phyloP scores from a whole-genome alignment of 2,797 vertebrate genomes.

The Meda fulgida region DNA sequence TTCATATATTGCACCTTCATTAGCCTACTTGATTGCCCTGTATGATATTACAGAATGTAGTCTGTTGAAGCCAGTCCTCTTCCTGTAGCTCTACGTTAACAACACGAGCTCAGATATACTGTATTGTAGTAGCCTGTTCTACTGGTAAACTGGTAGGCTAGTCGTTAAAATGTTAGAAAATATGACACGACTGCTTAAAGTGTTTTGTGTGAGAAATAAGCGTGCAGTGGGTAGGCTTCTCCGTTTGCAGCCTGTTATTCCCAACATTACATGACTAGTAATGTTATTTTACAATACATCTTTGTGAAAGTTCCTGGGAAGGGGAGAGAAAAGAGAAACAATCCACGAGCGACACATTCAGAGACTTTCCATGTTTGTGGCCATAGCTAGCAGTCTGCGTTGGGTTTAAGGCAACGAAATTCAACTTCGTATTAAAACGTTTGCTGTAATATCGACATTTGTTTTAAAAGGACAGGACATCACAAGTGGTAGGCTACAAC shows the following conservation, averaged over 20 bases:
- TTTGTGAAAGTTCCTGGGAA: conserved; percentile 58
- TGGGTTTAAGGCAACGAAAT: conserved; percentile 79
- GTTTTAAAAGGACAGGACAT: conserved; percentile 60
- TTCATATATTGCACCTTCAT: conserved; percentile 62
- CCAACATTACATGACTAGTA: conserved; percentile 52
- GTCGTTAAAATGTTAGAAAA: conserved; percentile 46
- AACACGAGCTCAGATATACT: conserved; percentile 47
- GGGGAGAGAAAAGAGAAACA: conserved; percentile 53
- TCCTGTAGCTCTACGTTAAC: conserved; percentile 44
- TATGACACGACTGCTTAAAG: conserved; percentile 43
- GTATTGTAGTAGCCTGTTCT: conserved; percentile 22
- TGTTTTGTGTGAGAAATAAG: conserved; percentile 40
- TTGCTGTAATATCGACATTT: conserved; percentile 63
- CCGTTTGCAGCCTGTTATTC: conserved; percentile 34
- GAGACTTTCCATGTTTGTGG: conserved; percentile 66
- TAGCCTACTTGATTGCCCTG: conserved; percentile 60
- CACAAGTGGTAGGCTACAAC: conserved; percentile 66
- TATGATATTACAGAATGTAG: conserved; percentile 48
- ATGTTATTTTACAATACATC: conserved; percentile 57
- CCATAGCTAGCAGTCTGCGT: conserved; percentile 72
- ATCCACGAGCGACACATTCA: conserved; percentile 71
- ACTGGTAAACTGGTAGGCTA: conserved; percentile 45
- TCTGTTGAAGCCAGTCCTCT: conserved; percentile 61
- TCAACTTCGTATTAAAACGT: conserved; percentile 68
- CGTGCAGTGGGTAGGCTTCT: conserved; percentile 51